Conservation (phyloP, 1,140 invertebrate genomes). For the Bombus waltoni region DNA sequence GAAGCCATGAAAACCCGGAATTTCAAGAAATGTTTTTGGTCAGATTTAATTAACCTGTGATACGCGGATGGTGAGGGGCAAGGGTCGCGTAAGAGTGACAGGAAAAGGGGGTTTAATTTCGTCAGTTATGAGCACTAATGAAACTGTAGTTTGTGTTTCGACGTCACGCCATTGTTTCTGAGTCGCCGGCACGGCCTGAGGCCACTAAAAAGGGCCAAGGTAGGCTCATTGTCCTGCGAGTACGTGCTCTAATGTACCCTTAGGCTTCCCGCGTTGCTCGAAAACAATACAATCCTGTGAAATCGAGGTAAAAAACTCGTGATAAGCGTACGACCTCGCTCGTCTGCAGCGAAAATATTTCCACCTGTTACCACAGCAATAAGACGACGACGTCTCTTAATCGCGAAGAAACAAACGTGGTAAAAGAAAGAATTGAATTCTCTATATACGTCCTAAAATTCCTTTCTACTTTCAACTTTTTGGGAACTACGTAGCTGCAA, state of each 20-base stretch:
- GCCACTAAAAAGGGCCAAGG: conserved; percentile 51
- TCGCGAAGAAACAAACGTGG: background rate
- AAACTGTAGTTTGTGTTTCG: conserved; percentile 70
- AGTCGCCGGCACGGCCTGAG: conserved; percentile 36
- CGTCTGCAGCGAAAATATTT: background rate
- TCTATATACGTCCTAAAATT: background rate
- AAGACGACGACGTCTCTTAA: background rate
- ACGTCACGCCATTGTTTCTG: conserved; percentile 59
- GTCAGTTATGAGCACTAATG: conserved; percentile 69
- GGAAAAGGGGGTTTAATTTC: conserved; percentile 57
- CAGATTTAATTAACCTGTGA: conserved; percentile 50
- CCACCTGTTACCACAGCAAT: background rate
- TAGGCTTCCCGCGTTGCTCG: conserved; percentile 28
- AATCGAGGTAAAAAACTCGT: background rate
- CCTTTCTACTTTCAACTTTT: too few species aligned
- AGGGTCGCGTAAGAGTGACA: background rate
- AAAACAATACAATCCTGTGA: conserved; percentile 47
- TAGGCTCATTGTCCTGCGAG: conserved; percentile 54
- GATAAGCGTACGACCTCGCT: background rate
- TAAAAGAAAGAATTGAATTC: background rate
- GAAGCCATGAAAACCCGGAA: background rate
- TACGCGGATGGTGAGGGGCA: background rate
- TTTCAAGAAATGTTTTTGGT: conserved; percentile 37
- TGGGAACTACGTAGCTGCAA: too few species aligned
- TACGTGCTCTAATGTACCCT: conserved; percentile 39